These are phyloP conservation scores for Nipponia nippon DNA, from an alignment of 2,113 vertebrate species.

Conservation along the genomic window DNA sequence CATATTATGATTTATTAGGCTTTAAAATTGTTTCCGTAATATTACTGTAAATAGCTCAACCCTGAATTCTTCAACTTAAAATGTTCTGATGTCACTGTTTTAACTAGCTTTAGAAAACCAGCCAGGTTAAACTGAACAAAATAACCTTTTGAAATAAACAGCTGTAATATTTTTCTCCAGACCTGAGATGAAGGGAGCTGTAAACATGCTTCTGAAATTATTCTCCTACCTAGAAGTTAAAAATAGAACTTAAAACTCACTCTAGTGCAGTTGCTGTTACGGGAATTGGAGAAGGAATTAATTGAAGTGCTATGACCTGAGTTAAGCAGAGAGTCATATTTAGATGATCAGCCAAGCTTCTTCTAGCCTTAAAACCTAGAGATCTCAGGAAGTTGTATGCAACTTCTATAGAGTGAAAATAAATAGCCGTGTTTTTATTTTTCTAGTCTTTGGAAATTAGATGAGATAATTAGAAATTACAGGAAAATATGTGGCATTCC, in stretches of 20 bases:
- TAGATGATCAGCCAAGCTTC: neutral
- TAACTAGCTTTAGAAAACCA: neutral
- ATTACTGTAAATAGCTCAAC: neutral
- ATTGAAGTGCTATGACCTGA: neutral
- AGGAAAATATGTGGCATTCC: neutral
- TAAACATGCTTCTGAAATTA: constrained; percentile 6
- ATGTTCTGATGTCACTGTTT: neutral
- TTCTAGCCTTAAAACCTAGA: neutral
- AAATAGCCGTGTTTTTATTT: neutral
- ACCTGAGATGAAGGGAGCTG: neutral
- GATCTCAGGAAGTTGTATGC: neutral
- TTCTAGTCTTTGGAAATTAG: neutral
- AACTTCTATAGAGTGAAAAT: neutral
- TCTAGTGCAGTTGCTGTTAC: neutral
- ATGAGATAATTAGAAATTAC: neutral
- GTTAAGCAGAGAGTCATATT: neutral
- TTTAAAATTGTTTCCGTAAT: neutral
- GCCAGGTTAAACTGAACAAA: neutral
- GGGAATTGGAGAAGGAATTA: constrained; percentile 15
- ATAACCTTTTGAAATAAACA: neutral
- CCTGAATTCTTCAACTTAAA: neutral
- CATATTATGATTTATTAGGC: neutral
- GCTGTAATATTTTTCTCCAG: neutral
- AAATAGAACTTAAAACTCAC: neutral
- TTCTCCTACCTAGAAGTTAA: neutral